Evolutionary conservation across 2,113 vertebrate genomes (phyloP), one percentile per base, ranked within the genome.

Genomic region (Clarias magur): DNA sequence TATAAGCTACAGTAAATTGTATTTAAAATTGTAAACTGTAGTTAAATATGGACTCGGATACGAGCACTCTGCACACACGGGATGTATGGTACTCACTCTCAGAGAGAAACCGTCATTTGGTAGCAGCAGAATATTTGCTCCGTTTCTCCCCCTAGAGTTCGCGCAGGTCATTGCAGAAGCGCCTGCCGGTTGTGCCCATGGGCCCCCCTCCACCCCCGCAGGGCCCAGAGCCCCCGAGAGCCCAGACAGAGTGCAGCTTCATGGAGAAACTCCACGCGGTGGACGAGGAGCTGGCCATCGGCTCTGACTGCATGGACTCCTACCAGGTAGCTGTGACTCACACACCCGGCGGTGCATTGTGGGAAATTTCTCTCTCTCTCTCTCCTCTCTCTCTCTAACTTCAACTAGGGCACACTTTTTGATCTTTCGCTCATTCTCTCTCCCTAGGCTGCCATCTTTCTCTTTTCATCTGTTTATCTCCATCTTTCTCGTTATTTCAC

Each of bases 231-330:
- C 90, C 80, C 21, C 76, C 76, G 16, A 83, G 63, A 0, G 94
- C 95, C 7, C 95, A 42, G 86, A 93, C 91, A 23, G 98, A 99
- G 87, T 95, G 94, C 92, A 90, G 91, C 5, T 99, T 99, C 92
- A 96, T 99, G 95, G 98, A 99, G 94, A 97, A 98, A 83, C 93
- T 99, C 11, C 95, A 98, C 0, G 98, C 98, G 0, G 98, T 99
- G 87, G 98, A 99, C 68, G 98, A 98, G 16, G 98, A 99, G 82
- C 82, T 99, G 91, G 97, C 96, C 1, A 94, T 94, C 0, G 94
- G 95, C 85, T 94, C 95, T 0, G 95, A 97, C 4, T 97, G 96
- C 88, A 94, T 97, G 93, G 96, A 97, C 62, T 94, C 97, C 19
- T 98, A 94, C 90, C 97, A 98, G 97, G 97, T 99, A 92, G 65